Evolutionary conservation across 2,797 vertebrate species (phyloP), one percentile per base, ranked within the genome.

Genomic region (Carduelis carduelis): DNA sequence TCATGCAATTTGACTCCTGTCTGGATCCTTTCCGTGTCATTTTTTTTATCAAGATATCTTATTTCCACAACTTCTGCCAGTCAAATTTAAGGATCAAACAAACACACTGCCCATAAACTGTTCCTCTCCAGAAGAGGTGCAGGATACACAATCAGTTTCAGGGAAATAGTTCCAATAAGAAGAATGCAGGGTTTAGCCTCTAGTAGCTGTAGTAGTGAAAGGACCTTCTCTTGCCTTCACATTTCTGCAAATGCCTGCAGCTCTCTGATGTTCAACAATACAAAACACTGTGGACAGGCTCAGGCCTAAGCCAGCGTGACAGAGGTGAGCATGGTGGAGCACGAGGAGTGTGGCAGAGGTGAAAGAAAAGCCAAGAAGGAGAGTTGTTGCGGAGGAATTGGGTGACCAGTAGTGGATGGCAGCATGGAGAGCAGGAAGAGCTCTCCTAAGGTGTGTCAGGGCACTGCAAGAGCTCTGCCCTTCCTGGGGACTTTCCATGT

Each of bases 381-480:
- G 34, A 24, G 22, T 8, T 88, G 10, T 37, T 68, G 35, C 75
- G 11, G 23, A 61, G 52, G 39, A 80, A n/a, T 5, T 53, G 22
- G 16, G 8, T 69, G 47, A 23, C 13, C 72, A 49, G 53, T 23
- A 43, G 20, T 19, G 69, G 81, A 52, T 43, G 32, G 46, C 57
- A 82, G 55, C 44, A 37, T 0, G 10, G 26, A 49, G 65, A 63
- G 39, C 3, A 4, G 59, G 23, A 76, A 68, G 57, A 66, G 44
- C 24, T 35, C 27, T 76, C 46, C 53, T 11, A 9, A 9, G 10
- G 8, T 11, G n/a, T 75, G 63, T 23, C n/a, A n/a, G n/a, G 61
- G 22, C 18, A 8, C 44, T 49, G 52, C 60, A 49, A 49, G 44
- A 18, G 12, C 37, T 0, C 0, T 23, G 44, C 19, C 0, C 27